Percentiles rank a stretch among this genome's conserved stretches.
These are phyloP conservation scores for Pterocles orientalis DNA, from an alignment of 2,113 vertebrate genomes.

Conservation along the genomic window DNA sequence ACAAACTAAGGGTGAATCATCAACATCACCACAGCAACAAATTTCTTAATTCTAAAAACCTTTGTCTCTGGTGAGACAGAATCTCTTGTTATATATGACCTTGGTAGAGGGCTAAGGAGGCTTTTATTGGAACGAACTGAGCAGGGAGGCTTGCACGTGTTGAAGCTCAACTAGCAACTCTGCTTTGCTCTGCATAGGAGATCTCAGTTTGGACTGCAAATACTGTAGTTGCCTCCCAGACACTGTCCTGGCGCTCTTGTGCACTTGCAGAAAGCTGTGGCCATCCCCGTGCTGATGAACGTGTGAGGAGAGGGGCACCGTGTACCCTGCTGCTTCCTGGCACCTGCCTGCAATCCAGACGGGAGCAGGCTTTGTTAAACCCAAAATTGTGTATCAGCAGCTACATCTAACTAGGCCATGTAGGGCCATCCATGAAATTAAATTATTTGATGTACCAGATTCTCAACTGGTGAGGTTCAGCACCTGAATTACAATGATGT, in stretches of 20 bases:
- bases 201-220: background rate
- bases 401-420: background rate
- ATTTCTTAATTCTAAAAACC: background rate
- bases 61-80: background rate
- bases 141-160: background rate
- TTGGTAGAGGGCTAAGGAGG: fast-evolving
- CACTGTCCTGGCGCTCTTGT: background rate
- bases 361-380: background rate
- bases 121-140: background rate
- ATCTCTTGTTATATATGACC: fast-evolving
- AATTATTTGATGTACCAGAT: background rate
- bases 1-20: conserved; percentile 15
- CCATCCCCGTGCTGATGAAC: fast-evolving
- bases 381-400: background rate
- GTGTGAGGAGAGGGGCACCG: fast-evolving
- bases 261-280: background rate
- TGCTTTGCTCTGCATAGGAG: background rate
- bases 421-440: conserved; percentile 19
- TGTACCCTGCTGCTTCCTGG: background rate
- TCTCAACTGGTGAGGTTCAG: background rate
- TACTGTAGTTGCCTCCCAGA: background rate
- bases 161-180: background rate
- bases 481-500: background rate
- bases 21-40: conserved; percentile 30
- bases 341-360: background rate